Base-by-base conservation (phyloP, 2,113 vertebrate species). In the Leucoraja erinaceus region DNA sequence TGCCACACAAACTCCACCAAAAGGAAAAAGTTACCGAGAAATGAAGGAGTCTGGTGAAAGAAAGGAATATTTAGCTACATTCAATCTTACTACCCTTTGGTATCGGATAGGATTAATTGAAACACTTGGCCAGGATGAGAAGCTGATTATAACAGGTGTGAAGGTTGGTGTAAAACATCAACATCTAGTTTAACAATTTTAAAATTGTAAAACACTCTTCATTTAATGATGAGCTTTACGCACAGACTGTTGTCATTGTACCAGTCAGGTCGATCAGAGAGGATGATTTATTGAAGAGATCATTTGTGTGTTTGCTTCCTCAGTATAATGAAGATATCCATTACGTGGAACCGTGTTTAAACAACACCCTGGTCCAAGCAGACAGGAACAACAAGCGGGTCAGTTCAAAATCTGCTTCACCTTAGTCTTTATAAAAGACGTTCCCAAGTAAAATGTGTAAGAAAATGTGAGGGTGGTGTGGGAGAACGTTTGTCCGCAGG, bases 361-460 rank as follows among this genome's bases (percentile, higher is more conserved):
- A 99, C 93, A 98, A 98, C 94, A 99, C 98, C 0, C 95, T 99
- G 96, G 98, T 99, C 93, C 99, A 99, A 95, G 99, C 99, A 3
- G 98, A 99, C 93, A 96, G 98, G 95, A 97, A 98, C 94, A 99
- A 99, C 96, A 99, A 99, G 96, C 98, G 99, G 96, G 99, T 99
- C 96, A 97, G 98, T 95, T 61, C 75, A 9, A 3, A 66, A 54
- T 33, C 12, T 59, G 28, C 0, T 31, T 72, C 1, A 81, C 25
- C 56, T 83, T 56, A 54, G 20, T 47, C 59, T 28, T 54, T 31
- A 16, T 90, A 25, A 81, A 70, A 70, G 38, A 22, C 20, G 6
- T 25, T 38, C 16, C 8, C 9, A 9, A 68, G 4, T 66, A 14
- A 8, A 66, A 66, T 8, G 7, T 66, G 7, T 47, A 47, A 47